Evolutionary conservation across 2,797 vertebrate genomes (phyloP).

Genomic region (Amazona ochrocephala): DNA sequence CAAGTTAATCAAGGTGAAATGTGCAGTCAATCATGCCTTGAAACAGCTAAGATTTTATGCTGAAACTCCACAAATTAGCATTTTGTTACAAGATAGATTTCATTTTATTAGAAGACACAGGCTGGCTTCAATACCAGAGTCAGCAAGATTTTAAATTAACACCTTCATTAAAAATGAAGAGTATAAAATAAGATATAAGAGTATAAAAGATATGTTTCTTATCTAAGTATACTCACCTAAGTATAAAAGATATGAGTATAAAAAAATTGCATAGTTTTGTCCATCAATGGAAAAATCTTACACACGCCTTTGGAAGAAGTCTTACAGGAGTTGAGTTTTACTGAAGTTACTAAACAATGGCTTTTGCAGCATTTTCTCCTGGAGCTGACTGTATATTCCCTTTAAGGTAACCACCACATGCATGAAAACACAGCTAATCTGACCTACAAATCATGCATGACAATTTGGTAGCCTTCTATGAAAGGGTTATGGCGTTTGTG

Average conservation of each 20-base stretch:
- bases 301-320: background rate
- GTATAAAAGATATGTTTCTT: too few relatives aligned
- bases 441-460: background rate
- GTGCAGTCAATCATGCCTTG: background rate
- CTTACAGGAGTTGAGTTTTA: background rate
- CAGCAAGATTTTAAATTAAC: background rate
- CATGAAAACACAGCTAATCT: background rate
- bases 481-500: background rate
- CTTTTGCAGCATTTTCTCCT: background rate
- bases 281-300: background rate
- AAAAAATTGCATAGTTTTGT: background rate
- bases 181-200: background rate
- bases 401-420: fast-evolving
- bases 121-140: background rate
- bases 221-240: too few relatives aligned
- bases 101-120: background rate
- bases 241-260: too few relatives aligned
- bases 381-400: background rate
- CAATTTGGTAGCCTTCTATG: background rate
- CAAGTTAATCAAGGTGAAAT: conserved; percentile 45
- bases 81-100: background rate
- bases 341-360: background rate
- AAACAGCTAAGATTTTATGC: background rate
- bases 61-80: background rate
- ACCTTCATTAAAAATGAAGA: background rate